Percentiles rank a stretch among this genome's conserved stretches.
phyloP scores from a whole-genome alignment of 2,888 invertebrate genomes.

The Lagria hirta region DNA sequence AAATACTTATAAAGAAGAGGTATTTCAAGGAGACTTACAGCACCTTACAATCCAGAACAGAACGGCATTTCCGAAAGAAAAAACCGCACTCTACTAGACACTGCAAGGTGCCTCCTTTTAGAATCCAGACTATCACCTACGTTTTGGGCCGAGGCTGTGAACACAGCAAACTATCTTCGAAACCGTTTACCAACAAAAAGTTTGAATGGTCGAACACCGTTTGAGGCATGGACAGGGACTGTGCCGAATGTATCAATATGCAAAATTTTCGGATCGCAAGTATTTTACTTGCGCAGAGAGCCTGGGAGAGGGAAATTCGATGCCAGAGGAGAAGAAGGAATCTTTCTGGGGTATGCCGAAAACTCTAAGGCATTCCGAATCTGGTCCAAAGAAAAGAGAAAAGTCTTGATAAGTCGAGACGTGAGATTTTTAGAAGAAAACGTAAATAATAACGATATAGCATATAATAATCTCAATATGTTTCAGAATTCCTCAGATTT shows the following conservation, averaged over 20 bases:
- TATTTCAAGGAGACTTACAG: constrained; percentile 27
- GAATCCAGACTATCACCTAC: constrained; percentile 32
- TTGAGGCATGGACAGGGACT: constrained; percentile 33
- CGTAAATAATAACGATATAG: too few relatives aligned
- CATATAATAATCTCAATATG: too few relatives aligned
- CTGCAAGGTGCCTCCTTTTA: constrained; percentile 34
- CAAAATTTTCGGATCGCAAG: constrained; percentile 37
- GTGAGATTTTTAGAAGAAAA: constrained; percentile 28
- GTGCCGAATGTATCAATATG: constrained; percentile 33
- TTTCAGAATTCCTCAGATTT: too few relatives aligned
- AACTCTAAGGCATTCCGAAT: constrained; percentile 35
- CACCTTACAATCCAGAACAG: constrained; percentile 31
- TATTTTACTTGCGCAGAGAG: constrained; percentile 26
- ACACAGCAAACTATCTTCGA: constrained; percentile 38
- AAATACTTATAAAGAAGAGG: constrained; percentile 24
- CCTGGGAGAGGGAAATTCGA: constrained; percentile 35
- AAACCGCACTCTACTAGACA: constrained; percentile 24
- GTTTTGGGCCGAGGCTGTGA: constrained; percentile 46
- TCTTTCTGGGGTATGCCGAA: constrained; percentile 36
- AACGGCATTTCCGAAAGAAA: constrained; percentile 29
- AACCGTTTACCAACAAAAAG: constrained; percentile 40
- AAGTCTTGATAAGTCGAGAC: constrained; percentile 29
- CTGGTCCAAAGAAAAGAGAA: constrained; percentile 26
- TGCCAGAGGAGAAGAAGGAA: constrained; percentile 30
- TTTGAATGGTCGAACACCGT: constrained; percentile 33